Conservation (phyloP, 2,888 invertebrate species). For the Tachina fera region DNA sequence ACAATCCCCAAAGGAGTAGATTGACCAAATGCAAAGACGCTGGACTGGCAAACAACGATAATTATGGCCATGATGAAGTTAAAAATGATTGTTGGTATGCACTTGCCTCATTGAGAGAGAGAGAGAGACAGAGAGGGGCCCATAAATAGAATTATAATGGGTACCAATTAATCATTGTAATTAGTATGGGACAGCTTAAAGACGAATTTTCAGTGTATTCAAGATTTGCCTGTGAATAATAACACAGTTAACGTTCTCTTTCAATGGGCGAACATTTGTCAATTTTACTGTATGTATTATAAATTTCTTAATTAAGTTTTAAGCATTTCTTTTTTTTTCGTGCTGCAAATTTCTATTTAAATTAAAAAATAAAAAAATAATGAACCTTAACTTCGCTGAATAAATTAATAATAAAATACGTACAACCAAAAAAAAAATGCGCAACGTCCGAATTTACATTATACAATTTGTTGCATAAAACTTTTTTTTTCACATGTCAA, state of each 20-base stretch:
- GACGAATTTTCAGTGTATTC: constrained; percentile 14
- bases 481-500: no score
- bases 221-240: constrained; percentile 45
- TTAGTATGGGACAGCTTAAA: constrained; percentile 72
- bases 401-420: not conserved
- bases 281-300: constrained; percentile 27
- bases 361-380: not conserved
- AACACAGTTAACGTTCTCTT: constrained; percentile 39
- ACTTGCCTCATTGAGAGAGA: constrained; percentile 56
- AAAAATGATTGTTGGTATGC: constrained; percentile 44
- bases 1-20: constrained; percentile 42
- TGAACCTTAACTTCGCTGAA: not conserved
- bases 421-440: not conserved
- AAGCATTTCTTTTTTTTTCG: not conserved
- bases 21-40: constrained; percentile 25
- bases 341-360: not conserved
- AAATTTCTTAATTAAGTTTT: constrained; percentile 56
- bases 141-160: constrained; percentile 79
- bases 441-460: not conserved
- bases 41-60: not conserved
- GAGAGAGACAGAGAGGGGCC: constrained; percentile 58
- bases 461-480: no score
- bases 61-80: constrained; percentile 51
- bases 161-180: constrained; percentile 78
- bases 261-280: constrained; percentile 34